These are phyloP conservation scores for Hofmannophila pseudospretella DNA, from an alignment of 2,888 invertebrate species.

Conservation along the genomic window DNA sequence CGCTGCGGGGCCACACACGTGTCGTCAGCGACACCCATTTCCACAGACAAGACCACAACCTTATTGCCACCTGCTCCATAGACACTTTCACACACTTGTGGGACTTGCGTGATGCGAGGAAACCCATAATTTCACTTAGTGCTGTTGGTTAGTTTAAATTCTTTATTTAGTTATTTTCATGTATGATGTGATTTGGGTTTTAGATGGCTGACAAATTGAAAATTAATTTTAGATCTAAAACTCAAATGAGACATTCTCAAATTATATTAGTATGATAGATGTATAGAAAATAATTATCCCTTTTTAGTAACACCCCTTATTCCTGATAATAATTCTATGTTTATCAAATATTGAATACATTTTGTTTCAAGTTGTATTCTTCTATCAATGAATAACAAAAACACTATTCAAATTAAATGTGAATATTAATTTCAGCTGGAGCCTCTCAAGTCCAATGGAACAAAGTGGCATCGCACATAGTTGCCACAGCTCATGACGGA, in stretches of 20 bases:
- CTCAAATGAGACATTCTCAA: no score
- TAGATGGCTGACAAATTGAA: no score
- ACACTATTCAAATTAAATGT: neutral
- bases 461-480: conserved; percentile 86
- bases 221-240: no score
- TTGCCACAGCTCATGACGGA: conserved; percentile 97
- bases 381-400: no score
- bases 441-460: conserved; percentile 98
- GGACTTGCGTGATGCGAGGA: conserved; percentile 92
- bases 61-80: conserved; percentile 90
- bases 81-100: conserved; percentile 96
- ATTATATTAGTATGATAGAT: no score
- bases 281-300: no score
- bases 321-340: no score
- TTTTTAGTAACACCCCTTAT: no score
- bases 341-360: no score
- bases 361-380: no score
- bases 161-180: no score
- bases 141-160: conserved; percentile 94
- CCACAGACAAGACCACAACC: conserved; percentile 81
- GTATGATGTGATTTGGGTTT: no score
- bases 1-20: conserved; percentile 88
- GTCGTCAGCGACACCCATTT: conserved; percentile 95
- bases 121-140: conserved; percentile 89
- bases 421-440: conserved; percentile 79